Base-by-base conservation (phyloP, 2,797 vertebrate genomes). In the Parotocinclus haroldoi region DNA sequence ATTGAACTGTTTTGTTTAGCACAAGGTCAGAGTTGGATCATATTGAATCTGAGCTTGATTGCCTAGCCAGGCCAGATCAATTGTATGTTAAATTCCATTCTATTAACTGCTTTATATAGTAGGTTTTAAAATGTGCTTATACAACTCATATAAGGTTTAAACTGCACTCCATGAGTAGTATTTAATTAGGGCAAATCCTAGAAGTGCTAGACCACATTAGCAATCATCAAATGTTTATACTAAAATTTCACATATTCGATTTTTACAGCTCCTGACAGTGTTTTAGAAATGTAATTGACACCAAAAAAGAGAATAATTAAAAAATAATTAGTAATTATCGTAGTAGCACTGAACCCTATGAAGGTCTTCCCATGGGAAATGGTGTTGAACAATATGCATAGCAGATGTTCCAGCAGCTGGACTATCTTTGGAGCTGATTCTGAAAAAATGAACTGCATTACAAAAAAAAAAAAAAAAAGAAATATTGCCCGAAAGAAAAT, bases 381-480 rank as follows among this genome's bases (percentile, higher is more conserved):
- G 78, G 68, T 69, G 70, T 55, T 67, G 73, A 82, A 75, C 72
- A 81, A 83, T 80, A 77, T 80, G 76, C 79, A 54, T 60, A 75
- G 73, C 85, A 88, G 84, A 85, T 86, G 85, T 82, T 86, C 64
- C 75, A 79, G 75, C 86, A 88, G 82, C 85, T 88, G 85, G 68
- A 9, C 44, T 9, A 51, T 40, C 9, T 57, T 58, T 49, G 4
- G 46, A 50, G 53, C 44, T 57, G 51, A 60, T 14, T 1, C 8
- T 37, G 18, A 7, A 44, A 59, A 59, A 52, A 36, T 37, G 12
- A 57, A 17, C 16, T 17, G 49, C 11, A 4, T 38, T 39, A 12
- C 12, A 16, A 13, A 46, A 6, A 13, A 18, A 2, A n/a, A n/a
- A 7, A 16, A 12, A 13, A 11, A n/a, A 14, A 8, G 40, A 19